Evolutionary conservation across 1,140 invertebrate genomes (phyloP), one percentile per base, ranked within the genome.

Genomic region (Lamellibrachia luymesi): DNA sequence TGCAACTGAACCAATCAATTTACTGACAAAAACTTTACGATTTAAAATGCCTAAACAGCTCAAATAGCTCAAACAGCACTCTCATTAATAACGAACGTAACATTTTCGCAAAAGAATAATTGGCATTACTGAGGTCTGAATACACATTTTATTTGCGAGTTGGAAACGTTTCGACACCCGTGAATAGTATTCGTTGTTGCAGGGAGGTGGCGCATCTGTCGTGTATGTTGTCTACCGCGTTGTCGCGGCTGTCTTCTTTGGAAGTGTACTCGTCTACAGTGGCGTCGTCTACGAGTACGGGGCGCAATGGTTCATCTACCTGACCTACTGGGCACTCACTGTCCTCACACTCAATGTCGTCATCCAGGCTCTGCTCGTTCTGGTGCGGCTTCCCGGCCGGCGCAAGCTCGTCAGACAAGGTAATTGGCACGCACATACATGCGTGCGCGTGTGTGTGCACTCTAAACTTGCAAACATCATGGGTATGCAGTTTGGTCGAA

Each of bases 221-320:
- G 50, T 50, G 4, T 92, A 92, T 50, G 7, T 56, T 2, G 50
- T 56, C 50, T 92, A 64, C 50, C 92, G 92, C 38, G 52, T 92
- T 17, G 50, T n/a, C 92, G 38, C 22, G 8, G 92, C 92, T 27
- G 6, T 64, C 92, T 92, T 13, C 92, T 92, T 92, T 50, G 38
- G 49, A 13, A 0, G 22, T 56, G 92, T 92, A 2, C 49, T 92
- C 56, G 50, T 92, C 50, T 92, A 92, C 92, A 52, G 51, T 17
- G 92, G 50, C 49, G 56, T 64, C 50, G 50, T 56, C 5, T 92
- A 56, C 56, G 50, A 50, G 38, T 92, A 92, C 92, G 92, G 92
- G 10, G 50, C 50, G 2, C 64, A 92, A 2, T 92, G 92, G 92
- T 92, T 92, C 92, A 92, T 92, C 92, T 92, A 25, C 92, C 50